Evolutionary conservation across 2,888 invertebrate species (phyloP).

Genomic region (Branchellion lobata): DNA sequence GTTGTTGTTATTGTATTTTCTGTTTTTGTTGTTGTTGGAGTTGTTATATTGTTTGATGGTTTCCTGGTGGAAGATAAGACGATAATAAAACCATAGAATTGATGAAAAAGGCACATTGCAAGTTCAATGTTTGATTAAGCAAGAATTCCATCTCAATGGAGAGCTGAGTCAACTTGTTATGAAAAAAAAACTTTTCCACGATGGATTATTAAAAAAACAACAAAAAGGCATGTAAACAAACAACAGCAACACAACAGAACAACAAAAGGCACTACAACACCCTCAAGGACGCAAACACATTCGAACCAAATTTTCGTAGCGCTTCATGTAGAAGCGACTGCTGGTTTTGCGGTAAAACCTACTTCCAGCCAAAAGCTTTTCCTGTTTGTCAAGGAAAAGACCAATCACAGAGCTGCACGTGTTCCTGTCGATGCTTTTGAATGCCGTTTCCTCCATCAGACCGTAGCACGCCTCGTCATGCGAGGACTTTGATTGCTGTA

Average conservation of each 20-base stretch:
- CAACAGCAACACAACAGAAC: too few species aligned
- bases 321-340: conserved; percentile 37
- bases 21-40: background rate
- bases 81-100: too few species aligned
- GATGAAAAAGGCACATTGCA: too few species aligned
- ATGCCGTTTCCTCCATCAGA: conserved; percentile 35
- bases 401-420: conserved; percentile 6
- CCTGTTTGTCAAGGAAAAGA: conserved; percentile 38
- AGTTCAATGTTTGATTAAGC: too few species aligned
- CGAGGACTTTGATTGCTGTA: conserved; percentile 17
- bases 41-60: background rate
- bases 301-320: conserved; percentile 29
- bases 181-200: too few species aligned
- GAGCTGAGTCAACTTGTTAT: too few species aligned
- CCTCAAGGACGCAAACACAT: background rate
- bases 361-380: conserved; percentile 35
- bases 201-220: too few species aligned
- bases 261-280: background rate
- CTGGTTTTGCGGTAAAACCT: conserved; percentile 38
- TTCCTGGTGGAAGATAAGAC: background rate
- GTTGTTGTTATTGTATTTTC: background rate
- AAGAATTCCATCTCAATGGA: too few species aligned
- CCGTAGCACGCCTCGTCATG: conserved; percentile 32
- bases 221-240: too few species aligned
- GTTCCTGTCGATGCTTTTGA: conserved; percentile 26